phyloP scores from a whole-genome alignment of 2,113 vertebrate species.

The Otolemur garnettii region DNA sequence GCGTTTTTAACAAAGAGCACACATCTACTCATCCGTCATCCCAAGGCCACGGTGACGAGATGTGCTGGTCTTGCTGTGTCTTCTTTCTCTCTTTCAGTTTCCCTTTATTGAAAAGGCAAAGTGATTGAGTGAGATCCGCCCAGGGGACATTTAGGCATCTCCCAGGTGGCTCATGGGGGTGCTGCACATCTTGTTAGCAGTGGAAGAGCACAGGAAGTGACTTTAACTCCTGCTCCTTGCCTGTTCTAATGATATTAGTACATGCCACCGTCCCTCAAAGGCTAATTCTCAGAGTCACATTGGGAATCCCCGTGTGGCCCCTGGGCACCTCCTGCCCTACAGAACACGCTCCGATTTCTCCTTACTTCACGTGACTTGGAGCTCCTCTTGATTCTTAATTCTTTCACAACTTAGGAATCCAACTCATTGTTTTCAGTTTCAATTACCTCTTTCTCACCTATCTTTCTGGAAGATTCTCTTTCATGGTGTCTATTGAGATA shows the following conservation, averaged over 20 bases:
- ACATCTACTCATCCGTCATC: conserved; percentile 20
- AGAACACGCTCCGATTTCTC: not conserved
- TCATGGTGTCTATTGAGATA: not conserved
- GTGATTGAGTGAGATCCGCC: not conserved
- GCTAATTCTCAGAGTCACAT: not conserved
- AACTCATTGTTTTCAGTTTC: not conserved
- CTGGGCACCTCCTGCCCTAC: accelerated
- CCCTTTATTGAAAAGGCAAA: conserved; percentile 10
- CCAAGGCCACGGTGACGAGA: conserved; percentile 46
- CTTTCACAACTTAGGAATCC: not conserved
- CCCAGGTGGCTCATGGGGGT: not conserved
- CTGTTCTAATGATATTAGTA: not conserved
- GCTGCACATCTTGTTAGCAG: not conserved
- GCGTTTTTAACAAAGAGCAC: conserved; percentile 39
- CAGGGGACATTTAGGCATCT: not conserved
- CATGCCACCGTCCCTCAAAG: not conserved
- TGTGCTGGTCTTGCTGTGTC: not conserved
- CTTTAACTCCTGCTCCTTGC: not conserved
- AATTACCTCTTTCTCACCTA: not conserved
- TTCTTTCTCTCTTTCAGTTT: conserved; percentile 18
- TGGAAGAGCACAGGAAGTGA: not conserved
- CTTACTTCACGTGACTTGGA: not conserved
- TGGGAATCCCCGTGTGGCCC: not conserved
- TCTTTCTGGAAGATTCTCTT: not conserved
- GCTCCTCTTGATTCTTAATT: not conserved